These are phyloP conservation scores for Drosophila paramelanica DNA, from an alignment of 2,888 invertebrate genomes.

Conservation along the genomic window DNA sequence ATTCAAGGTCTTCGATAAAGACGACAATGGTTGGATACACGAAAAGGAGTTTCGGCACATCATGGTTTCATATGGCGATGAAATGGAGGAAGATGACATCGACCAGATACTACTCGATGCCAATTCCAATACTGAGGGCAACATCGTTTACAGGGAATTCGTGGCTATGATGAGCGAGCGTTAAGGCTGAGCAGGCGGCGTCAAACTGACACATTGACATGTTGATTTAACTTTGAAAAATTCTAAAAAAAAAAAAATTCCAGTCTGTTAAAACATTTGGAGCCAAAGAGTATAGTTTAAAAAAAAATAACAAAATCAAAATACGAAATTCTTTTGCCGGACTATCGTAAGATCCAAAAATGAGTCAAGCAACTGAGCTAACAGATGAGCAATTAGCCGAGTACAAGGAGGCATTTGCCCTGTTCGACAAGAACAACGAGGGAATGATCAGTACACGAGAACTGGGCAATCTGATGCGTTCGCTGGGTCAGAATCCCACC, in stretches of 20 bases:
- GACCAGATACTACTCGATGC: slow-evolving; percentile 59
- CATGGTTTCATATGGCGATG: slow-evolving; percentile 50
- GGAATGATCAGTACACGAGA: slow-evolving; percentile 99
- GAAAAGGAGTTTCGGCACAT: slow-evolving; percentile 57
- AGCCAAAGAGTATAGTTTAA: not conserved
- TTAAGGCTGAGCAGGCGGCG: slow-evolving; percentile 32
- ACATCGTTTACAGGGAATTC: slow-evolving; percentile 61
- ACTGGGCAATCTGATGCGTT: slow-evolving; percentile 99
- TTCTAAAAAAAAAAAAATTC: not conserved
- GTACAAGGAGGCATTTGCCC: slow-evolving; percentile 99
- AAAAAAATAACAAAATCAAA: not conserved
- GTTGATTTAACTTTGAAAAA: not conserved
- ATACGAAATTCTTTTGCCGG: not conserved
- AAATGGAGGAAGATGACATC: slow-evolving; percentile 58
- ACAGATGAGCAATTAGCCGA: slow-evolving; percentile 99
- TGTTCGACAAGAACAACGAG: slow-evolving; percentile 99
- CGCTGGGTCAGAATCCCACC: slow-evolving; percentile 99
- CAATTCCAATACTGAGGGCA: slow-evolving; percentile 62
- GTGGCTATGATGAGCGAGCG: slow-evolving; percentile 53
- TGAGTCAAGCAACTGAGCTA: slow-evolving; percentile 86
- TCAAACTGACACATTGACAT: not conserved
- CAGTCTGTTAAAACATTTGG: slow-evolving; percentile 14
- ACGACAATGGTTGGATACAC: slow-evolving; percentile 46
- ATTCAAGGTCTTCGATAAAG: slow-evolving; percentile 58
- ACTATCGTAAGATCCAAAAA: slow-evolving; percentile 1